Base-by-base conservation (phyloP, 2,888 invertebrate genomes). In the Bombylius major region DNA sequence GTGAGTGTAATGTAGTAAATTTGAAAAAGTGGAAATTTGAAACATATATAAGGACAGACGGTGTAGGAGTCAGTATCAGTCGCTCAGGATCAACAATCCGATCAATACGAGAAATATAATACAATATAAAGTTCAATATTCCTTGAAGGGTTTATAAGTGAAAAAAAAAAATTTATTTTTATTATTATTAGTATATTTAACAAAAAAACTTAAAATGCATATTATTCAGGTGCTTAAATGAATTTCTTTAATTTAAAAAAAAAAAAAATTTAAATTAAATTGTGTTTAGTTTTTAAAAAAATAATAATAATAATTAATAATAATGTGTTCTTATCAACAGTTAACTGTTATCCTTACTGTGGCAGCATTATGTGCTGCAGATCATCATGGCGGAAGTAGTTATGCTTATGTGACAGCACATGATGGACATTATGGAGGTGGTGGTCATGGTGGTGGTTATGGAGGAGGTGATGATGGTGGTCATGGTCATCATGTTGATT, bases 401-500 rank as follows among this genome's bases (percentile, higher is more conserved):
- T 70, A 68, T 60, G 65, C 66, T 7, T 65, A 66, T 51, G 46
- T 71, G 46, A 67, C 67, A 42, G 68, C 69, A 53, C 69, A 71
- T 54, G 61, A 56, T 36, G 65, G 66, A n/a, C 57, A 56, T 3
- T 61, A 65, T 58, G 58, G 54, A 34, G 42, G 47, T 33, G 23
- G 55, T 14, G 53, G 53, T 23, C 44, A 52, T 39, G 53, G 52
- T 32, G 46, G 47, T 36, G 44, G 45, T 7, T 44, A 50, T 13
- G 32, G 33, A 33, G 50, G 54, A n/a, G 59, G 50, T 39, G 50
- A 59, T 7, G 59, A 32, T 12, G 51, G 49, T 47, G 57, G 51
- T 33, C 51, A 68, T 14, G 61, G 66, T 12, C 74, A 75, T 59
- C 72, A 67, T 5, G 77, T 52, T 57, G 78, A 79, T 31, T 77